Evolutionary conservation across 1,140 invertebrate species (phyloP).

Genomic region (Odontomachus brunneus): DNA sequence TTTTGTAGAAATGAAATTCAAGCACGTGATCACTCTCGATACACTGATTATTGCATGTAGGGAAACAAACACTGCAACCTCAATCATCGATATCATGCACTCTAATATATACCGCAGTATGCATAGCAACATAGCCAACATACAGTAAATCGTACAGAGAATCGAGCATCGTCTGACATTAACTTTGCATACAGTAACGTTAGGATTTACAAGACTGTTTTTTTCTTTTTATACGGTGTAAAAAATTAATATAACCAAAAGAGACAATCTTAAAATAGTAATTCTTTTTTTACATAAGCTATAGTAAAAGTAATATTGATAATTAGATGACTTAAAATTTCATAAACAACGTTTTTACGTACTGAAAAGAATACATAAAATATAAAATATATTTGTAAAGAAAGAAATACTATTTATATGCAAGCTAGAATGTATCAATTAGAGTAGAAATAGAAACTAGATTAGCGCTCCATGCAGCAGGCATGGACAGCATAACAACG

Average conservation of each 20-base stretch:
- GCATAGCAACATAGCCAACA: too few relatives aligned
- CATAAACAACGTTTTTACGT: not conserved
- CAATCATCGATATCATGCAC: too few relatives aligned
- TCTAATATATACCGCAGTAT: too few relatives aligned
- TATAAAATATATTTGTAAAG: too few relatives aligned
- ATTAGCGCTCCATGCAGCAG: conserved; percentile 85
- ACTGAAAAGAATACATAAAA: not conserved
- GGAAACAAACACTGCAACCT: too few relatives aligned
- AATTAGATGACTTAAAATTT: not conserved
- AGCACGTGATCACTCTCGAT: too few relatives aligned
- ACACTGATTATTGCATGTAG: too few relatives aligned
- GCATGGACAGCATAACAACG: conserved; percentile 85
- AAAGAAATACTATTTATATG: conserved; percentile 44
- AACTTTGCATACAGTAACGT: conserved; percentile 25
- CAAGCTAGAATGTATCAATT: conserved; percentile 71
- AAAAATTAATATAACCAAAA: not conserved
- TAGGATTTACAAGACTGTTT: conserved; percentile 64
- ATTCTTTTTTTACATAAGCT: not conserved
- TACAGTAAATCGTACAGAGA: too few relatives aligned
- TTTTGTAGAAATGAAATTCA: not conserved
- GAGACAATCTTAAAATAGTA: not conserved
- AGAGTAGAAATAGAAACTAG: conserved; percentile 84
- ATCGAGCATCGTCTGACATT: too few relatives aligned
- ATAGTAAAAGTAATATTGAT: not conserved
- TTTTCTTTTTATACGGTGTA: conserved; percentile 22